Percentiles rank a stretch among this genome's conserved stretches.
Evolutionary conservation across 2,113 vertebrate species (phyloP).

Genomic region (Hippocampus abdominalis): DNA sequence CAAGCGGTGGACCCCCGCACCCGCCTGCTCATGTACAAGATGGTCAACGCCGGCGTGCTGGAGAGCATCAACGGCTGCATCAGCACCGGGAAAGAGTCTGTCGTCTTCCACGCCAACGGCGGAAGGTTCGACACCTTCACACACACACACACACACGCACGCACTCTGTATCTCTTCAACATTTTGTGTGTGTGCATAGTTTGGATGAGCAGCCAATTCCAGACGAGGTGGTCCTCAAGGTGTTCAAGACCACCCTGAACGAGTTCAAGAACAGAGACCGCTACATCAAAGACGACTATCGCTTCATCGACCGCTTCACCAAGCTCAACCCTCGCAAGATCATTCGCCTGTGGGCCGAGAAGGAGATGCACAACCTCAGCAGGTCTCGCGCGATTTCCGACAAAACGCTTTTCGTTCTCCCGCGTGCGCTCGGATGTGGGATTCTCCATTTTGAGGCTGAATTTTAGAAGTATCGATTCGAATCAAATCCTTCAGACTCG

Average conservation of each 20-base stretch:
- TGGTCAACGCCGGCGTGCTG: conserved; percentile 88
- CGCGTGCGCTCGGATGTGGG: too few species aligned
- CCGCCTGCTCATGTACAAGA: conserved; percentile 94
- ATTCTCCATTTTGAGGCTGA: too few species aligned
- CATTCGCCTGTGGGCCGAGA: conserved; percentile 97
- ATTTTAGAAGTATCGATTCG: too few species aligned
- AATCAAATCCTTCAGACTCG: not conserved
- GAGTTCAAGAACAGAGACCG: conserved; percentile 97
- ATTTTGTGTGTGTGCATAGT: conserved; percentile 46
- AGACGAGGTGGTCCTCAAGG: conserved; percentile 90
- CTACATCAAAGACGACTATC: conserved; percentile 98
- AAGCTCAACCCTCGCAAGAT: conserved; percentile 95
- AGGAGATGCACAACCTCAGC: conserved; percentile 95
- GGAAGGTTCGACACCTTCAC: conserved; percentile 75
- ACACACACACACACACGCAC: too few species aligned
- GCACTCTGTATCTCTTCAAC: not conserved
- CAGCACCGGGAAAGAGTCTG: conserved; percentile 96
- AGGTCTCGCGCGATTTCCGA: conserved; percentile 67
- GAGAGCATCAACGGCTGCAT: conserved; percentile 95
- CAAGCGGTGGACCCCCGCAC: conserved; percentile 97
- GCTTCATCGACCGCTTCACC: conserved; percentile 96
- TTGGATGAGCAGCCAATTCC: conserved; percentile 80
- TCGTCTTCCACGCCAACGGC: conserved; percentile 93
- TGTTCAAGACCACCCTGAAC: conserved; percentile 97
- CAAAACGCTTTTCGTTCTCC: too few species aligned